These are phyloP conservation scores for Acromyrmex echinatior DNA, from an alignment of 1,140 invertebrate genomes.

Conservation along the genomic window DNA sequence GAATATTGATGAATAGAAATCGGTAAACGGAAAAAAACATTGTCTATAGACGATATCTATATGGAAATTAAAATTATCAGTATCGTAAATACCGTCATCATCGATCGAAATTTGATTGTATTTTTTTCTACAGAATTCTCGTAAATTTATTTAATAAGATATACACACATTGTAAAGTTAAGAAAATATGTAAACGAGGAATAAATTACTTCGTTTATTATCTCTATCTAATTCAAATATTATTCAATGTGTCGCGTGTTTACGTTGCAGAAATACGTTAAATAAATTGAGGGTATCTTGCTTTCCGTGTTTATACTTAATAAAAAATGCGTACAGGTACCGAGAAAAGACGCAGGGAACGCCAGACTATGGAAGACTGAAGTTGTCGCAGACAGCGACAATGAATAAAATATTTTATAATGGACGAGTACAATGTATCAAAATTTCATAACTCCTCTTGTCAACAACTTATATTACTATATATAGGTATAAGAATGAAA, in stretches of 20 bases:
- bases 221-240: neutral
- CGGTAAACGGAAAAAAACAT: neutral
- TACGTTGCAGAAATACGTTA: neutral
- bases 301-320: neutral
- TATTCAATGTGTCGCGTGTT: neutral
- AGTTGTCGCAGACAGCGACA: neutral
- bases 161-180: neutral
- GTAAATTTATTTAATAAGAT: neutral
- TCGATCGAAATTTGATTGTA: neutral
- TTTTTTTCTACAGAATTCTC: neutral
- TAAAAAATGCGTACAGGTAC: neutral
- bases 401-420: constrained; percentile 34
- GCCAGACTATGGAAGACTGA: neutral
- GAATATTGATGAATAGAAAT: neutral
- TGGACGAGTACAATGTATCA: neutral
- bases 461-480: neutral
- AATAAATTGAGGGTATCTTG: neutral
- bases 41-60: constrained; percentile 3
- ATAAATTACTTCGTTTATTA: neutral
- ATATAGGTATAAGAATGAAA: neutral
- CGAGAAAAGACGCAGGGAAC: neutral
- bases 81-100: constrained; percentile 2
- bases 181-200: neutral
- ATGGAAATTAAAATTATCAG: neutral
- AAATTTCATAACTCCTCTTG: neutral